These are phyloP conservation scores for Philaethria dido DNA, from an alignment of 2,888 invertebrate genomes.

Conservation along the genomic window DNA sequence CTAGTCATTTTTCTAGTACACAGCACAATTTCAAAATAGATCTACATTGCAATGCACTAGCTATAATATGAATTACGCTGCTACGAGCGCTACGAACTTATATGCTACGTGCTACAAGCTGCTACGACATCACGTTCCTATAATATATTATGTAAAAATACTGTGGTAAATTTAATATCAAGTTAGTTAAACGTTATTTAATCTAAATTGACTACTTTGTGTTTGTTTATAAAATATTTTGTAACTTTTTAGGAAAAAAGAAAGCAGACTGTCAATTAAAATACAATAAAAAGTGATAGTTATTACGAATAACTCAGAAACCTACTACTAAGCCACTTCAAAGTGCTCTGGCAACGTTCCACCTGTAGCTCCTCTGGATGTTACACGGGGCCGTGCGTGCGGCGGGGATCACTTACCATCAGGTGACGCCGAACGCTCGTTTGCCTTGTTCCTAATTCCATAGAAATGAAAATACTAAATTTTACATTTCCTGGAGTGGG, in stretches of 20 bases:
- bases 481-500: too few relatives aligned
- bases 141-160: constrained; percentile 4
- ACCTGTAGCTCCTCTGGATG: too few relatives aligned
- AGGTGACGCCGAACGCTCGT: too few relatives aligned
- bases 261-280: too few relatives aligned
- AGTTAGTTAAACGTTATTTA: background rate
- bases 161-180: constrained; percentile 1
- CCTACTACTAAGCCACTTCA: too few relatives aligned
- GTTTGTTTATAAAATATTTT: background rate
- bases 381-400: too few relatives aligned
- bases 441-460: too few relatives aligned
- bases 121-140: background rate
- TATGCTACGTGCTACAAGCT: constrained; percentile 19
- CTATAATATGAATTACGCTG: constrained; percentile 10
- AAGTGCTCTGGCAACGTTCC: too few relatives aligned
- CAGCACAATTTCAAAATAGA: background rate
- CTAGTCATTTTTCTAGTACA: background rate
- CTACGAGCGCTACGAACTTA: constrained; percentile 22
- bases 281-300: too few relatives aligned
- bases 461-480: too few relatives aligned
- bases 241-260: background rate
- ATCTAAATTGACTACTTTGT: background rate
- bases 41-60: background rate
- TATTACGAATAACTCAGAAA: too few relatives aligned
- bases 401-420: too few relatives aligned